Evolutionary conservation across 2,797 vertebrate genomes (phyloP).

Genomic region (Erpetoichthys calabaricus): DNA sequence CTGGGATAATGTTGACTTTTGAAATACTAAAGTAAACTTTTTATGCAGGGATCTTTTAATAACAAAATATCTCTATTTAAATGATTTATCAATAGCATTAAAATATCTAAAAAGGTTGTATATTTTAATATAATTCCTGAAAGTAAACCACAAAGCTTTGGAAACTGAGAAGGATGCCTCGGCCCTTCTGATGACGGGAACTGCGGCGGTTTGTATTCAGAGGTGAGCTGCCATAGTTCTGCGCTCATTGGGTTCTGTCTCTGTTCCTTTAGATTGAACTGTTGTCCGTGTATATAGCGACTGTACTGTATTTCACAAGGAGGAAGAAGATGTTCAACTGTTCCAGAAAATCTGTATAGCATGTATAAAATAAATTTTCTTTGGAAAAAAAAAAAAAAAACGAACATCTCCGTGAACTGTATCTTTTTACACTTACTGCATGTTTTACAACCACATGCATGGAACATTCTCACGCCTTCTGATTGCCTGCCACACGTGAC

Average conservation of each 20-base stretch:
- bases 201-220: constrained; percentile 24
- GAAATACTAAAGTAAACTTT: constrained; percentile 9
- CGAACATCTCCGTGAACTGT: too few relatives aligned
- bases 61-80: constrained; percentile 9
- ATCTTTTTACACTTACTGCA: too few relatives aligned
- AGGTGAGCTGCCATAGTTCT: constrained; percentile 27
- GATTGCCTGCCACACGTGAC: too few relatives aligned
- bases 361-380: constrained; percentile 52
- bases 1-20: neutral
- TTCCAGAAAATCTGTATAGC: constrained; percentile 46
- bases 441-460: too few relatives aligned
- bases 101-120: constrained; percentile 31
- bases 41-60: constrained; percentile 13
- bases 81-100: constrained; percentile 19
- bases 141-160: constrained; percentile 28
- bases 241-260: constrained; percentile 28
- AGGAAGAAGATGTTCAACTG: neutral
- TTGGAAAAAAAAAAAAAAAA: constrained; percentile 25
- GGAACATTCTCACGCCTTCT: too few relatives aligned
- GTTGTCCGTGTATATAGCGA: constrained; percentile 43
- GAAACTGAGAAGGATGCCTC: constrained; percentile 20
- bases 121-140: constrained; percentile 34
- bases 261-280: constrained; percentile 27
- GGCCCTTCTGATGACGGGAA: constrained; percentile 13
- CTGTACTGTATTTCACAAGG: constrained; percentile 35